Conservation (phyloP, 2,797 vertebrate species). For the Sebastes nivosus region DNA sequence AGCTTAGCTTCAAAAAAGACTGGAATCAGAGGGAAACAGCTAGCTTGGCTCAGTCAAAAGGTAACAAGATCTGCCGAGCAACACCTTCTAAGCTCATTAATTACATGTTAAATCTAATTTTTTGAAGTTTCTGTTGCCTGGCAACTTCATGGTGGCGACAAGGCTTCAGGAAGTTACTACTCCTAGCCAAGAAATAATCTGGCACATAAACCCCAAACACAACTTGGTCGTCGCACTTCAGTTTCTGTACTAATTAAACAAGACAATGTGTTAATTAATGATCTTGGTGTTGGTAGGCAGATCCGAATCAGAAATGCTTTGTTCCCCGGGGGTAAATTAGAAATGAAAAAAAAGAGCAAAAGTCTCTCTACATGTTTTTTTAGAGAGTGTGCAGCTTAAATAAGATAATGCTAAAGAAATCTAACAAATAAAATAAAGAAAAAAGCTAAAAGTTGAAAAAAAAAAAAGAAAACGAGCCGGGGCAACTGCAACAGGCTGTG, state of each 20-base stretch:
- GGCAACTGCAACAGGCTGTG: too few species aligned
- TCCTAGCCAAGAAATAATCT: neutral
- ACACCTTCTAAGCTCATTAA: neutral
- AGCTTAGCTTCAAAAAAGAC: neutral
- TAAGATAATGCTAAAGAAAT: neutral
- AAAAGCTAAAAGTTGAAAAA: too few species aligned
- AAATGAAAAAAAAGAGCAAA: too few species aligned
- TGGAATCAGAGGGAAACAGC: neutral
- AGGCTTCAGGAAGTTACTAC: neutral
- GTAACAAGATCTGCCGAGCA: neutral
- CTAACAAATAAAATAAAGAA: neutral
- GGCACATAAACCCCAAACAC: neutral
- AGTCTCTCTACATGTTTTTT: too few species aligned
- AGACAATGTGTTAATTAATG: neutral
- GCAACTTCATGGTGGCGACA: neutral
- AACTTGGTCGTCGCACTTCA: neutral
- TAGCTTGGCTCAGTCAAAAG: neutral
- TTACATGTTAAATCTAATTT: neutral
- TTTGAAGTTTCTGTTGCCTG: neutral
- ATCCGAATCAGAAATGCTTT: neutral
- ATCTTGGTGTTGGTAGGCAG: neutral
- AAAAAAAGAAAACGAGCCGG: too few species aligned
- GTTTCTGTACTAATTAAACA: neutral
- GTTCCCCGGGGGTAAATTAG: too few species aligned
- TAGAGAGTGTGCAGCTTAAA: too few species aligned